Base-by-base conservation (phyloP, 2,797 vertebrate genomes). In the Parauchenoglanis ngamensis region DNA sequence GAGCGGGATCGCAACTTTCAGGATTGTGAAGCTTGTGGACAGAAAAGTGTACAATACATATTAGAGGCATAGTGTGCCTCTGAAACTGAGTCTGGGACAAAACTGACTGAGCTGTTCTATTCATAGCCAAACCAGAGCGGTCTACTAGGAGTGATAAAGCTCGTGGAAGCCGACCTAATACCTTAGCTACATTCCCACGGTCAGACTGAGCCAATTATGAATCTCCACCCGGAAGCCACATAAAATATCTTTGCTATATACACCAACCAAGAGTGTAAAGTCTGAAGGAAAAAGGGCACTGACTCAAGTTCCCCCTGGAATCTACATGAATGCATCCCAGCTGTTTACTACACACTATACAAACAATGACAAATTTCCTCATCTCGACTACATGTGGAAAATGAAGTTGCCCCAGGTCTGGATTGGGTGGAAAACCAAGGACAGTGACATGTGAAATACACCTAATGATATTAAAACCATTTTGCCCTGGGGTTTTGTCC, bases 191-290 rank as follows among this genome's bases (percentile, higher is more conserved):
- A 52, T 67, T 52, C n/a, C 46, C 80, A 67, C 2, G 2, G 63
- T 83, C 17, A 67, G 63, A 83, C 61, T 68, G 40, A 31, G 80
- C 46, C 63, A 83, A 83, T 83, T 68, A 83, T 52, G 40, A 82
- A 49, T 65, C 61, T 49, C 40, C 79, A 82, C 44, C 35, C 13
- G 3, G 57, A 81, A 57, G 78, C 35, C 23, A 81, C 40, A 81
- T 81, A 63, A 81, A 81, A 61, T 46, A 63, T 82, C 25, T 21
- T 28, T 82, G 65, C 65, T 65, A 49, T 82, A 67, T 52, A 67
- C 40, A 28, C 44, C 4, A 67, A 44, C 15, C n/a, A 49, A 65
- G 7, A 28, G 80, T 49, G 44, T 46, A 49, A 65, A 49, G 59
- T 67, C 15, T 49, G 40, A 19, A 15, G 44, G 15, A 25, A 49